A percentile compares a stretch with the other conserved stretches of the same genome.
Evolutionary conservation across 1,140 invertebrate species (phyloP).

Genomic region (Ips typographus): DNA sequence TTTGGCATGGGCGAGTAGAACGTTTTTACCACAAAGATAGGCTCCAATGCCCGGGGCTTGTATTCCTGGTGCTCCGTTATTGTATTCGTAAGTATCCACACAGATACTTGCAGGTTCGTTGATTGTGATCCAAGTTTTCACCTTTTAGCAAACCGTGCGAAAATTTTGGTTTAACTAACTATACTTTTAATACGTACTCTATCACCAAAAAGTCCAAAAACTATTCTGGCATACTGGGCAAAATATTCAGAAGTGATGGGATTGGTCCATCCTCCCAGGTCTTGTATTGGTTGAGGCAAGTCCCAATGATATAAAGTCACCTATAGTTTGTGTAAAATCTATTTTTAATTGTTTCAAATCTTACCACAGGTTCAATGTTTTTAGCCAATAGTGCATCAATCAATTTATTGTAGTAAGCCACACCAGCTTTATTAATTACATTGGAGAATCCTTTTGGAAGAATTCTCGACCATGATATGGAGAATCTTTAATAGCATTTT

Average conservation of each 20-base stretch:
- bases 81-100: constrained; percentile 32
- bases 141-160: constrained; percentile 39
- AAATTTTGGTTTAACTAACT: background rate
- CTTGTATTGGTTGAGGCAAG: constrained; percentile 45
- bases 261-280: constrained; percentile 47
- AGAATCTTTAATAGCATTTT: constrained; percentile 55
- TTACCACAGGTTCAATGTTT: constrained; percentile 64
- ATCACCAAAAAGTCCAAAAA: constrained; percentile 31
- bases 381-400: constrained; percentile 60
- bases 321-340: constrained; percentile 36
- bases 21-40: constrained; percentile 42
- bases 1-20: constrained; percentile 43
- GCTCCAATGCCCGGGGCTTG: constrained; percentile 40
- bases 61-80: constrained; percentile 38
- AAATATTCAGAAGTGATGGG: constrained; percentile 42
- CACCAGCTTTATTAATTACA: constrained; percentile 60
- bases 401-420: constrained; percentile 66
- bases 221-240: constrained; percentile 42
- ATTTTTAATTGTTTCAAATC: background rate
- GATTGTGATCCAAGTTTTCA: constrained; percentile 69
- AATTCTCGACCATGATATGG: constrained; percentile 61
- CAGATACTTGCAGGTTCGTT: constrained; percentile 72
- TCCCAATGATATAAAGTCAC: constrained; percentile 54
- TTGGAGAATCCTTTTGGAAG: constrained; percentile 48
- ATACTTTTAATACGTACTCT: constrained; percentile 36